Base-by-base conservation (phyloP, 1,140 invertebrate species). In the Brachionus manjavacas region DNA sequence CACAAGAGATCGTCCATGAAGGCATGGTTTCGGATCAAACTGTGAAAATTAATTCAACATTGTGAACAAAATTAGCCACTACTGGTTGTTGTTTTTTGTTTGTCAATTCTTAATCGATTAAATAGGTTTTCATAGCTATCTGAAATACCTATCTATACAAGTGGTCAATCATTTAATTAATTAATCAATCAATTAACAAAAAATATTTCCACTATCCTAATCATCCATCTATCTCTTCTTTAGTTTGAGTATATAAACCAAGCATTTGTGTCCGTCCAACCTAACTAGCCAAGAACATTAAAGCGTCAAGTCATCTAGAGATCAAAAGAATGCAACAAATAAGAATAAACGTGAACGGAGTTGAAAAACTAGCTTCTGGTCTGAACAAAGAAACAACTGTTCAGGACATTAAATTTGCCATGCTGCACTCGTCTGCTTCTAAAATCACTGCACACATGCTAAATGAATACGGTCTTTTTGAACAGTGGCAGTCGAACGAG, bases 391-490 rank as follows among this genome's bases (percentile, higher is more conserved):
- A 68, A 43, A 81, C 79, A 20, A 81, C 79, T 25, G 79, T 81
- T 20, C 49, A 81, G 28, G 35, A 81, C 14, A 43, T 81, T 23
- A 81, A 81, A 68, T 81, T 81, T 68, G 79, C 52, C 31, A 81
- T 81, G 79, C n/a, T 81, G 2, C 66, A 60, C 25, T 60, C 64
- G 23, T 31, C 12, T 20, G 76, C 4, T 4, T 6, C 12, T 46
- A 43, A 39, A 28, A 35, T 64, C 39, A 35, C 12, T 16, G 8
- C 1, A 20, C 4, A 64, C 43, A 23, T 41, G 0, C 39, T 81
- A 23, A 43, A 81, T 25, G 79, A 81, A 11, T 81, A 64, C 43
- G 79, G 79, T 28, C n/a, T 81, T 14, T 81, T 81, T 68, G 79
- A 81, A 68, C 16, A 64, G 46, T 81, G 79, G 79, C 79, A 81